Base-by-base conservation (phyloP, 2,888 invertebrate species). In the Mesorhabditis spiculigera region DNA sequence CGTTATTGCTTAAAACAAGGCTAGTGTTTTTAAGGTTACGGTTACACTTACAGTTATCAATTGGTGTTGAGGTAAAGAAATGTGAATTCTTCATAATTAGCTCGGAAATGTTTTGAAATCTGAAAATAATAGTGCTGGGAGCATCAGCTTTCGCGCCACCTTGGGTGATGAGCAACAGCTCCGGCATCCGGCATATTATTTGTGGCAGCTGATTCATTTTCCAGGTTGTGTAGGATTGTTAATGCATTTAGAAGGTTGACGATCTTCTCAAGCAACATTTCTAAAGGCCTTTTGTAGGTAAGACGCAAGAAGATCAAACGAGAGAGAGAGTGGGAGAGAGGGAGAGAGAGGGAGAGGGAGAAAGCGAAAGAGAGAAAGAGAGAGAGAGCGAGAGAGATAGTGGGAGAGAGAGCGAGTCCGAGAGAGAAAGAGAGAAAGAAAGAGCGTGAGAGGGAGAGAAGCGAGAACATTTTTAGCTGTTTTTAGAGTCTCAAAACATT, bases 101-200 rank as follows among this genome's bases (percentile, higher is more conserved):
- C 58, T 50, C 58, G 58, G 58, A 13, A n/a, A 50, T 50, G 58
- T 50, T 50, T n/a, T 50, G 58, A n/a, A 50, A 50, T 50, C 58
- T 50, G 58, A 50, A 50, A 50, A 50, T 10, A 50, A 50, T 13
- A n/a, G n/a, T 13, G 58, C 58, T n/a, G 8, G 8, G 58, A 50
- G n/a, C 8, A n/a, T 13, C 8, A 50, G 58, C 58, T n/a, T 50
- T 50, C n/a, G 58, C 8, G n/a, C 8, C 8, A 50, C 58, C 58
- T 50, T 50, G 58, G 58, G 28, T 28, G 28, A 50, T 50, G 58
- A 10, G n/a, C 58, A n/a, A 50, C 3, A 50, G 8, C 58, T 50
- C n/a, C n/a, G n/a, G 58, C 58, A 50, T 13, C n/a, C 58, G 58
- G 58, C n/a, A 50, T 13, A 50, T 13, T 50, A n/a, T n/a, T 50